Evolutionary conservation across 1,140 invertebrate species (phyloP).

Genomic region (Drosophila subobscura): DNA sequence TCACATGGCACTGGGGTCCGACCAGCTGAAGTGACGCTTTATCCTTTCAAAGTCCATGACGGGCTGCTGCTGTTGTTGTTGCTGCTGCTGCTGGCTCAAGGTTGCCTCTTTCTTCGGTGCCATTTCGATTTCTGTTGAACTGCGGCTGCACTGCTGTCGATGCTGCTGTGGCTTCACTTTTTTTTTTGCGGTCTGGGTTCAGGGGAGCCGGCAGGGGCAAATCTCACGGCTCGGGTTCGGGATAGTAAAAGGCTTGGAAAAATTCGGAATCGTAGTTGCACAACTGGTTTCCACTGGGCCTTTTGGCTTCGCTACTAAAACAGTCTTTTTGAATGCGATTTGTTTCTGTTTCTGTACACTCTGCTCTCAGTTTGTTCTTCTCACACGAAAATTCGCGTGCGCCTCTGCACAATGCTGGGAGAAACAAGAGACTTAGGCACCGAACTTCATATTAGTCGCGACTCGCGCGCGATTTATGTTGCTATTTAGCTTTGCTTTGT

Average conservation of each 20-base stretch:
- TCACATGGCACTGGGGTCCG: slow-evolving; percentile 82
- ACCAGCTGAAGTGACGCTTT: slow-evolving; percentile 81
- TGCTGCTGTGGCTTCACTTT: slow-evolving; percentile 23
- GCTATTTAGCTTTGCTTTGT: slow-evolving; percentile 7
- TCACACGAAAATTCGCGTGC: slow-evolving; percentile 64
- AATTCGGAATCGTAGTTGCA: slow-evolving; percentile 64
- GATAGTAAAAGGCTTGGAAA: slow-evolving; percentile 30
- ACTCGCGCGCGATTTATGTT: slow-evolving; percentile 22
- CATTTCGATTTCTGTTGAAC: slow-evolving; percentile 35
- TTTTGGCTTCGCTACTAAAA: slow-evolving; percentile 40
- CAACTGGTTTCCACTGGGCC: slow-evolving; percentile 64
- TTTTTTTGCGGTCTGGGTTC: too few relatives aligned
- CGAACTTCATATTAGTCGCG: slow-evolving; percentile 62
- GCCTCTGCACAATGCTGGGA: slow-evolving; percentile 24
- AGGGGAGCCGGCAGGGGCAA: slow-evolving; percentile 31
- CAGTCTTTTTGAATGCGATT: slow-evolving; percentile 61
- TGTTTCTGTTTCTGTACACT: slow-evolving; percentile 43
- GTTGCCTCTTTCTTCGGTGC: slow-evolving; percentile 77
- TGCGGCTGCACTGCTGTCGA: background rate
- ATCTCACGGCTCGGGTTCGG: slow-evolving; percentile 21
- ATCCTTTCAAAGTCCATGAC: slow-evolving; percentile 78
- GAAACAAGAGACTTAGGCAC: slow-evolving; percentile 77
- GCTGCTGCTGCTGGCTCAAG: slow-evolving; percentile 68
- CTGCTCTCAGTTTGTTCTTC: slow-evolving; percentile 27
- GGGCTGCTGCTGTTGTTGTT: slow-evolving; percentile 60